Base-by-base conservation (phyloP, 2,113 vertebrate species). In the Willisornis vidua region DNA sequence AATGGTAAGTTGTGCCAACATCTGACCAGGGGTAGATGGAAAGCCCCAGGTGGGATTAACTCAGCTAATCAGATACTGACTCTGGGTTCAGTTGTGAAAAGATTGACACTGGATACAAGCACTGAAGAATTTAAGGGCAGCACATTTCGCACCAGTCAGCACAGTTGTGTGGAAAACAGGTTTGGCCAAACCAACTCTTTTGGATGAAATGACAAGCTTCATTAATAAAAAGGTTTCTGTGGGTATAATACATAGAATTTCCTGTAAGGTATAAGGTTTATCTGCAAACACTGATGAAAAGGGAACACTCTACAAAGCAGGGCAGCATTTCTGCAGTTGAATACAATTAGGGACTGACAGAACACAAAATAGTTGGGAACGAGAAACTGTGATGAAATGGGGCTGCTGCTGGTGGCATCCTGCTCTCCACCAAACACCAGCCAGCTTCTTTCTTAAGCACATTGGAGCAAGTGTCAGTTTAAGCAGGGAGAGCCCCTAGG, bases 151-250 rank as follows among this genome's bases (percentile, higher is more conserved):
- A 81, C 35, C 63, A 88, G 52, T 75, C 59, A 74, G n/a, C 14
- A 46, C 2, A 66, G 39, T n/a, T 74, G 43, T 41, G 57, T 63
- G 35, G 75, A 96, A 96, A 93, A 77, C 3, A 77, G 9, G 8
- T 75, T 89, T 82, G 85, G 63, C 57, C 67, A 88, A 89, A 81
- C 24, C 22, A 41, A 74, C 1, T 18, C 10, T 83, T 84, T 75
- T 41, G 31, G 14, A 78, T 78, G 24, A 90, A 94, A 85, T 91
- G 45, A 88, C 29, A 86, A 95, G 26, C 39, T 88, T 93, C 51
- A 58, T 77, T 95, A 85, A 74, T 57, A 88, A 74, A 94, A 91
- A 73, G 25, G 15, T 12, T 65, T 73, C 33, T 79, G 67, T 39
- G 80, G 75, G 66, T 59, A 59, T 5, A 85, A 85, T 26, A 26